A percentile compares a stretch with the other conserved stretches of the same genome.
These are phyloP conservation scores for Plecturocebus donacophilus DNA, from an alignment of 2,113 vertebrate species.

Conservation along the genomic window DNA sequence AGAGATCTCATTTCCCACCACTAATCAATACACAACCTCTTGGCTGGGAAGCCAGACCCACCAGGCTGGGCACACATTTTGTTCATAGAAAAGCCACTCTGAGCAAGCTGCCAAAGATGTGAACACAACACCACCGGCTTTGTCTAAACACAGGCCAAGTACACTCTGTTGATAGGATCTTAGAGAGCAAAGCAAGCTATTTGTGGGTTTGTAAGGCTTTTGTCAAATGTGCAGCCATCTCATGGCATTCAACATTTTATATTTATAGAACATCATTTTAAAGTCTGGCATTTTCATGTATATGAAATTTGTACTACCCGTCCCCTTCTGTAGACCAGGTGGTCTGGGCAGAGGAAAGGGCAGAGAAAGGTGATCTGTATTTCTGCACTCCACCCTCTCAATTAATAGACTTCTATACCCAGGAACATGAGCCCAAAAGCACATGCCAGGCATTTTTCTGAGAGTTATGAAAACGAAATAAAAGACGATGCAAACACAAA, in stretches of 20 bases:
- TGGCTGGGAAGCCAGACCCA: background rate
- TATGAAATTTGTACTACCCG: background rate
- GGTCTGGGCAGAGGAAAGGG: background rate
- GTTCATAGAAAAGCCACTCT: background rate
- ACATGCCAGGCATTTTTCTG: background rate
- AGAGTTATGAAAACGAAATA: background rate
- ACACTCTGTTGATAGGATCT: accelerated
- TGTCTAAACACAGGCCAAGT: background rate
- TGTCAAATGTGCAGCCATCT: background rate
- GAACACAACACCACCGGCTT: background rate
- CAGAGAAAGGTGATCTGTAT: background rate
- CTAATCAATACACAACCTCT: background rate
- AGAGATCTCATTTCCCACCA: background rate
- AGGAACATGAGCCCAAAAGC: background rate
- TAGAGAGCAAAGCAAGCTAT: background rate
- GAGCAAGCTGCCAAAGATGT: background rate
- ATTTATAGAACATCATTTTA: background rate
- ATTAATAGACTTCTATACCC: background rate
- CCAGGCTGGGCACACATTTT: background rate
- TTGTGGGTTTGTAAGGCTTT: background rate
- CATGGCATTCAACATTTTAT: background rate
- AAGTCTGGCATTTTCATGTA: background rate
- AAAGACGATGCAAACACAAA: background rate
- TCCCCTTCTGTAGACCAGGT: background rate
- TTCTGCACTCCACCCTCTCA: background rate